Conservation (phyloP, 2,113 vertebrate species). For the Euleptes europaea region DNA sequence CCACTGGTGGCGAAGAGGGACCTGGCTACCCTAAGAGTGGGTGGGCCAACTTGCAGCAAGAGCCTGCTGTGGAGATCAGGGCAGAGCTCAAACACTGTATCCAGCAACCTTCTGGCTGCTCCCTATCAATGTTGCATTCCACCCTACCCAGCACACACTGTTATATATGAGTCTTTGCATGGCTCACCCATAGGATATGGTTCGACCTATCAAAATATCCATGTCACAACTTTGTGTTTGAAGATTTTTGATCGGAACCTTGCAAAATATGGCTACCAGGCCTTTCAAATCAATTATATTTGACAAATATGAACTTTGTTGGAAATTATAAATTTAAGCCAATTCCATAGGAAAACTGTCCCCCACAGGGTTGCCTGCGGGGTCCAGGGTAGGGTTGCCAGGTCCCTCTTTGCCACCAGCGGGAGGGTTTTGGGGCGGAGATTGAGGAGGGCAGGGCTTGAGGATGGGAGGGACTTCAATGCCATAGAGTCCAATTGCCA, state of each 20-base stretch:
- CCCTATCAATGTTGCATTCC: background rate
- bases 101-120: too few relatives aligned
- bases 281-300: background rate
- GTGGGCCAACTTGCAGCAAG: too few relatives aligned
- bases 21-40: too few relatives aligned
- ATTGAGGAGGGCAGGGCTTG: too few relatives aligned
- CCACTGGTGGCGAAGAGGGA: too few relatives aligned
- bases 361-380: background rate
- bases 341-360: background rate
- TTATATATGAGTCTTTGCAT: background rate
- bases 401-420: too few relatives aligned
- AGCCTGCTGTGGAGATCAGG: too few relatives aligned
- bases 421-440: too few relatives aligned
- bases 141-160: background rate
- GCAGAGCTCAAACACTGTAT: too few relatives aligned
- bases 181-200: background rate
- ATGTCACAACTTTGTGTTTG: background rate
- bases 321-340: background rate
- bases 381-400: too few relatives aligned
- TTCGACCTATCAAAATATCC: background rate
- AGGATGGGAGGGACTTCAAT: too few relatives aligned
- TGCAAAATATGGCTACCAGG: background rate
- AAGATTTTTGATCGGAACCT: background rate
- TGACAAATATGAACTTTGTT: background rate
- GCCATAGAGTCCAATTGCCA: too few relatives aligned